phyloP scores from a whole-genome alignment of 2,797 vertebrate species.

The Myripristis jacobus region DNA sequence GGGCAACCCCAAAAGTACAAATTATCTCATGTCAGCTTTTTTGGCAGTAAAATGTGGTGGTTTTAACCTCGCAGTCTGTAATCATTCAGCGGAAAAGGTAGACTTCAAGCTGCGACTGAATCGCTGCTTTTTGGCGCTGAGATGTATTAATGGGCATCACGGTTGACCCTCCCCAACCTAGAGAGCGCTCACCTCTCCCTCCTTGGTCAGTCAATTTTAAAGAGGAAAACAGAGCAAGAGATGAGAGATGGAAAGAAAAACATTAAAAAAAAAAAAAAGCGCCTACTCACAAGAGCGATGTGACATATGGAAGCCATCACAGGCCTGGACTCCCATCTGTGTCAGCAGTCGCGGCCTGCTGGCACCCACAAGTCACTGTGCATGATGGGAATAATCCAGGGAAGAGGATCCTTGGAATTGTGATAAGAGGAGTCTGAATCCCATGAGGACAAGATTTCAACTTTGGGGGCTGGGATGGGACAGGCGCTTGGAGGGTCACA shows the following conservation, averaged over 20 bases:
- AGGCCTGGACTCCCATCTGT: conserved; percentile 80
- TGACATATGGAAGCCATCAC: conserved; percentile 86
- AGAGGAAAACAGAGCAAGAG: conserved; percentile 73
- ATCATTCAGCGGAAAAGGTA: conserved; percentile 52
- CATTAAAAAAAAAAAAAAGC: conserved; percentile 46
- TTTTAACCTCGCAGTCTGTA: conserved; percentile 66
- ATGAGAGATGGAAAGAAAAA: conserved; percentile 79
- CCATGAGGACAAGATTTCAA: conserved; percentile 66
- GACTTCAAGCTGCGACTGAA: conserved; percentile 47
- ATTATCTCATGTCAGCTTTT: conserved; percentile 69
- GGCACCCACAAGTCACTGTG: conserved; percentile 76
- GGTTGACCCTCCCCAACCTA: conserved; percentile 60
- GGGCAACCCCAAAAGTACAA: conserved; percentile 60
- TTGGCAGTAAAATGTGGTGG: conserved; percentile 64
- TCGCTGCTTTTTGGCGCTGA: conserved; percentile 31
- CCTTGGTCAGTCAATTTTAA: conserved; percentile 51
- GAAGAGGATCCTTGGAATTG: conserved; percentile 77
- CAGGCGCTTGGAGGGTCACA: conserved; percentile 8
- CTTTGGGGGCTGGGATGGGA: conserved; percentile 34
- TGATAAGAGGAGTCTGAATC: conserved; percentile 74
- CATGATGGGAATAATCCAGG: conserved; percentile 82
- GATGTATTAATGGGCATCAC: conserved; percentile 67
- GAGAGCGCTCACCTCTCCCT: conserved; percentile 44
- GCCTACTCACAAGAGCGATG: conserved; percentile 57
- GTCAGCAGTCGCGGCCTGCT: conserved; percentile 75